Conservation (phyloP, 2,888 invertebrate genomes). For the Beris morrisii region DNA sequence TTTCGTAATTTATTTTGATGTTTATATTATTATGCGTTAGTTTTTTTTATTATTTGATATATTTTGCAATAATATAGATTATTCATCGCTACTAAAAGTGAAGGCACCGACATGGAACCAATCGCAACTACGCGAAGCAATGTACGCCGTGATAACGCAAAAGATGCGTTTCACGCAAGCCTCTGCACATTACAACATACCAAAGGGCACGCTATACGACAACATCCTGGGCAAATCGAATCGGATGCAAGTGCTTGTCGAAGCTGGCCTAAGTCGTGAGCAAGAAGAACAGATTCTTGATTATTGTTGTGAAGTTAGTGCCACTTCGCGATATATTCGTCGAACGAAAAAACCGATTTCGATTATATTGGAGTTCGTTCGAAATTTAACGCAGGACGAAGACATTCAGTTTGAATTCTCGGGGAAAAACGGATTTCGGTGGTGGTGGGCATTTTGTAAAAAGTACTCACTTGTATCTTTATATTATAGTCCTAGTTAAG, state of each 20-base stretch:
- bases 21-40: too few relatives aligned
- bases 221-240: slow-evolving; percentile 77
- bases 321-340: slow-evolving; percentile 67
- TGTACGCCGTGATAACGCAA: slow-evolving; percentile 74
- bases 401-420: slow-evolving; percentile 69
- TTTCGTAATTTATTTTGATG: too few relatives aligned
- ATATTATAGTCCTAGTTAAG: slow-evolving; percentile 53
- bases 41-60: slow-evolving; percentile 46
- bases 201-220: slow-evolving; percentile 77
- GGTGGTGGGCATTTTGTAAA: slow-evolving; percentile 85
- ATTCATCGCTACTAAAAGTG: slow-evolving; percentile 68
- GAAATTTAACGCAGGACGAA: slow-evolving; percentile 60
- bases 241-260: slow-evolving; percentile 73
- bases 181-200: slow-evolving; percentile 70
- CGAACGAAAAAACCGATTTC: slow-evolving; percentile 69
- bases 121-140: slow-evolving; percentile 72
- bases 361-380: slow-evolving; percentile 67
- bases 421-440: slow-evolving; percentile 72
- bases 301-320: slow-evolving; percentile 72
- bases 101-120: slow-evolving; percentile 77
- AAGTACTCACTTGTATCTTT: slow-evolving; percentile 74
- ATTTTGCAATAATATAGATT: slow-evolving; percentile 53
- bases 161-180: slow-evolving; percentile 78
- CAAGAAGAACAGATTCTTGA: slow-evolving; percentile 71
- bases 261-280: slow-evolving; percentile 62